Evolutionary conservation across 1,140 invertebrate species (phyloP).

Genomic region (Ostrea denselamellosa): DNA sequence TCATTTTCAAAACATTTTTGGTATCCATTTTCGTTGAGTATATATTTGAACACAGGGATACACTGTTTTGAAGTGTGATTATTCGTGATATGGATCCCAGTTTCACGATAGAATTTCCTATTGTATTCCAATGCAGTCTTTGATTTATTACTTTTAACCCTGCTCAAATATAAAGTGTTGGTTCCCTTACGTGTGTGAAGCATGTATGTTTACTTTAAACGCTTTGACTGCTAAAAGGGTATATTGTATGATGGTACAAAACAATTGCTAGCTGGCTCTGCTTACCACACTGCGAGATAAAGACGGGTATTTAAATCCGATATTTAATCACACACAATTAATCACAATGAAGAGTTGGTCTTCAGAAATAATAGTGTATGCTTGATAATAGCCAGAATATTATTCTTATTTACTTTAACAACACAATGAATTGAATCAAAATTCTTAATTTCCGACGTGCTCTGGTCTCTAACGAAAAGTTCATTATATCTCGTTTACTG

Average conservation of each 20-base stretch:
- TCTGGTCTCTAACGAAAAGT: conserved; percentile 19
- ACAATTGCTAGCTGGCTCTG: neutral
- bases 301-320: conserved; percentile 30
- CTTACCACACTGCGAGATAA: neutral
- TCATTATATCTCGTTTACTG: neutral
- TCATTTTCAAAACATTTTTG: too few relatives aligned
- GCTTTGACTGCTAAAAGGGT: conserved; percentile 16
- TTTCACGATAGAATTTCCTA: neutral
- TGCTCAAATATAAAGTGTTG: neutral
- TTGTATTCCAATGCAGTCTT: neutral
- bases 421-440: neutral
- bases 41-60: too few relatives aligned
- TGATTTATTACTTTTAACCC: neutral
- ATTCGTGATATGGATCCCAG: too few relatives aligned
- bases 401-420: conserved; percentile 26
- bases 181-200: neutral
- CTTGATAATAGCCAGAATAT: conserved; percentile 15
- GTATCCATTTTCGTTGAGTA: too few relatives aligned
- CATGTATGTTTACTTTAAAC: neutral
- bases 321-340: conserved; percentile 19
- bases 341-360: conserved; percentile 19
- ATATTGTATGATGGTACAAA: neutral
- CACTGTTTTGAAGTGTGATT: too few relatives aligned
- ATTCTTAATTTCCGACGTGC: conserved; percentile 24
- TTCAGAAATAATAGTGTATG: conserved; percentile 6